phyloP scores from a whole-genome alignment of 1,140 invertebrate species.

The Trigoniulus corallinus region DNA sequence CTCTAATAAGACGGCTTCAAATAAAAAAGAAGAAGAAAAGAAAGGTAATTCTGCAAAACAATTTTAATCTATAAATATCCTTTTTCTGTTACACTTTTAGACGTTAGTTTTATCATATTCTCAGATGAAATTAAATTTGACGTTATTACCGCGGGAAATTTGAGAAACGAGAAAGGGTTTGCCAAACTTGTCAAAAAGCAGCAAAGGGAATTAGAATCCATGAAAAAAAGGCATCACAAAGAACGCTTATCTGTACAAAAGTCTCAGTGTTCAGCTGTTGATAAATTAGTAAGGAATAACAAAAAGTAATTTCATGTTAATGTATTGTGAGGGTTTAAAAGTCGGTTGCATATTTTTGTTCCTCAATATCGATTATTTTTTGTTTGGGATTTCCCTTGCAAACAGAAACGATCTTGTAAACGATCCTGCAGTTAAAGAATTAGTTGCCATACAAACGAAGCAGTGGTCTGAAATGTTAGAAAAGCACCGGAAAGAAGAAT shows the following conservation, averaged over 20 bases:
- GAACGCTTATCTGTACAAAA: conserved; percentile 83
- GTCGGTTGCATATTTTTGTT: neutral
- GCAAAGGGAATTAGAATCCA: conserved; percentile 79
- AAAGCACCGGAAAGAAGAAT: conserved; percentile 79
- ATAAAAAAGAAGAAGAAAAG: conserved; percentile 46
- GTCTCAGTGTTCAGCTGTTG: conserved; percentile 81
- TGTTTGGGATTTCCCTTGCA: conserved; percentile 15
- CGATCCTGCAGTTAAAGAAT: conserved; percentile 56
- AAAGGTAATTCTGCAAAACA: conserved; percentile 28
- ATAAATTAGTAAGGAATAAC: conserved; percentile 74
- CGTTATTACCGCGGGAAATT: conserved; percentile 72
- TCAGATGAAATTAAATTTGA: conserved; percentile 61
- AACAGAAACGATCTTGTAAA: conserved; percentile 62
- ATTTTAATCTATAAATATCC: neutral
- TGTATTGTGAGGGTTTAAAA: neutral
- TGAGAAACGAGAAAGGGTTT: conserved; percentile 84
- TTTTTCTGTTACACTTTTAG: neutral
- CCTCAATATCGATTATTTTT: neutral
- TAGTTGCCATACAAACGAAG: conserved; percentile 73
- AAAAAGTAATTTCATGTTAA: conserved; percentile 48
- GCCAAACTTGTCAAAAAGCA: conserved; percentile 91
- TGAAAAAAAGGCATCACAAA: conserved; percentile 86
- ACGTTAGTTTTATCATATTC: conserved; percentile 1
- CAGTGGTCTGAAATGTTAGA: conserved; percentile 88
- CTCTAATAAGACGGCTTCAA: conserved; percentile 11